These are phyloP conservation scores for Lasioglossum morio DNA, from an alignment of 2,888 invertebrate species.

Conservation along the genomic window DNA sequence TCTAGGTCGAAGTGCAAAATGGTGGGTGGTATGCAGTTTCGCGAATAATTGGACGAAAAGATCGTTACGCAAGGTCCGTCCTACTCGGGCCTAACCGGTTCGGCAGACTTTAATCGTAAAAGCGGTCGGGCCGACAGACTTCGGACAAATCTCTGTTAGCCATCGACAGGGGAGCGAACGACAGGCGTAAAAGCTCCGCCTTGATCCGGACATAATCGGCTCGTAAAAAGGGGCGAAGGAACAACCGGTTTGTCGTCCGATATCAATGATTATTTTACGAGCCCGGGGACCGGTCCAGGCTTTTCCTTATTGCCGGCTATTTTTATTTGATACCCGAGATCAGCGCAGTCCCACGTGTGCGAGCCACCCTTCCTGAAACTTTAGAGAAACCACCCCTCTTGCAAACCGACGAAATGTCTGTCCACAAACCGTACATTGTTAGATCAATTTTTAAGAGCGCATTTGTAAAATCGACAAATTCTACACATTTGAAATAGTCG, in stretches of 20 bases:
- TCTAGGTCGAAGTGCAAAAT: not conserved
- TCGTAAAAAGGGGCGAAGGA: constrained; percentile 48
- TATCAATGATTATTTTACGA: constrained; percentile 69
- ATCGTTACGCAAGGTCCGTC: not conserved
- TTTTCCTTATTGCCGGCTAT: constrained; percentile 9
- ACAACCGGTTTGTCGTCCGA: constrained; percentile 23
- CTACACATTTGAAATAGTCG: not conserved
- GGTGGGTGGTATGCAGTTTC: not conserved
- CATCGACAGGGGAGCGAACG: not conserved
- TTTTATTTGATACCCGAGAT: constrained; percentile 24
- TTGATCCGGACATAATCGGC: constrained; percentile 63
- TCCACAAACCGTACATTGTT: no score
- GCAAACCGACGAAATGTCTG: not conserved
- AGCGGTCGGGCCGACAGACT: constrained; percentile 10
- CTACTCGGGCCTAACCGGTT: not conserved
- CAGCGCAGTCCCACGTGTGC: not conserved
- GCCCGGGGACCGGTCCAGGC: constrained; percentile 16
- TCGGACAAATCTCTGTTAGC: constrained; percentile 45
- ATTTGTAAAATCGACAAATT: not conserved
- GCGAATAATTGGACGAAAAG: not conserved
- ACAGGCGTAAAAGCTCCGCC: constrained; percentile 47
- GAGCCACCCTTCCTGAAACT: not conserved
- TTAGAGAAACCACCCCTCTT: not conserved
- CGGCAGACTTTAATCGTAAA: constrained; percentile 39
- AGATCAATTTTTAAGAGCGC: no score